Evolutionary conservation across 2,797 vertebrate genomes (phyloP), one percentile per base, ranked within the genome.

Genomic region (Mus caroli): DNA sequence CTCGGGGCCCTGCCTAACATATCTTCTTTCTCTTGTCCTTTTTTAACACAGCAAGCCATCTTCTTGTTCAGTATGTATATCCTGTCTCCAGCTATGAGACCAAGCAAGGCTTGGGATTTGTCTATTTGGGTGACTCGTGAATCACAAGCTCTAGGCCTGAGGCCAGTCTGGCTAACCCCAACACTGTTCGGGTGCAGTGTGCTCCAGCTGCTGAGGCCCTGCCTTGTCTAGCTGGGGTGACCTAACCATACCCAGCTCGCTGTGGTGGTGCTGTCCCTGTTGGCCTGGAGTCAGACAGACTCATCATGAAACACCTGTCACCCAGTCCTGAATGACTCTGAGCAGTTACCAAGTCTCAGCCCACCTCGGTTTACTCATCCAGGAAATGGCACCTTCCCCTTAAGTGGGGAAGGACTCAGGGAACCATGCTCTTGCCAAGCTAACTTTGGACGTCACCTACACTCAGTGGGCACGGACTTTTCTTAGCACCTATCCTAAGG

Each of bases 1-100:
- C 0, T 31, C 1, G 0, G 0, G 69, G 26, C 5, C 4, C 34
- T 43, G 46, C 9, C 37, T 46, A 24, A 3, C n/a, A 4, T 17
- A 19, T 14, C 13, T 78, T 43, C 56, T 54, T 10, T 24, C 22
- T 85, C 56, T 37, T 34, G 37, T 37, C 34, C 71, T 50, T 40
- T 37, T 50, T 40, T 43, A 11, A 34, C 20, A 26, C 0, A 64
- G 26, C 11, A 14, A 7, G 0, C 13, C 60, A 0, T 50, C 28
- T 58, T 20, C n/a, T 75, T 13, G 6, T 64, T 40, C 6, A 14
- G 12, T 6, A 0, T 0, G 14, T 34, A 3, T 22, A 1, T 19
- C 0, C 26, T 56, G 0, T 31, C 64, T 87, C 50, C 76, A 26
- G 34, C 58, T 1, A 0, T 12, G 3, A 76, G 64, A 75, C 60